Base-by-base conservation (phyloP, 2,888 invertebrate genomes). In the Polyommatus icarus region DNA sequence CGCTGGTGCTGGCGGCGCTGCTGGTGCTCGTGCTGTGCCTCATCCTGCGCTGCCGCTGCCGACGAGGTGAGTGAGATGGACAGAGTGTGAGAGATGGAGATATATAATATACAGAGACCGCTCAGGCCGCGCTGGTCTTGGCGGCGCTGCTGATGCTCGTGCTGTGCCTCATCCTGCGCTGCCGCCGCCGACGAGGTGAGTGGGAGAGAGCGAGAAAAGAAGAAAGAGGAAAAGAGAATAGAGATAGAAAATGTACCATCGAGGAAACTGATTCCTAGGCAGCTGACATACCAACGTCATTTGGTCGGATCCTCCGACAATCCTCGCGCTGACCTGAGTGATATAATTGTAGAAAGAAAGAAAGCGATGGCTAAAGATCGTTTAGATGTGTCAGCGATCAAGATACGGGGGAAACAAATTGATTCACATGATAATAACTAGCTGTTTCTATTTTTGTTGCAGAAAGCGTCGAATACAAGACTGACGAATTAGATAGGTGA, bases 401-500 rank as follows among this genome's bases (percentile, higher is more conserved):
- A 18, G 54, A 46, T 46, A 46, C 10, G 46, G 54, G 18, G 5
- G 5, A 54, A 5, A 54, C 5, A 54, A 3, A 10, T 18, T 54
- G 5, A 61, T 61, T 10, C 2, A 20, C n/a, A 61, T 10, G 10
- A 3, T 61, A 61, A 20, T 59, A n/a, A 59, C 7, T 20, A 20
- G 8, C 20, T 29, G 6, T 67, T 67, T 32, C 59, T 5, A 86
- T 82, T 85, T 87, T 84, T 80, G 83, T 95, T 95, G 80, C 95
- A 97, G 97, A 97, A 88, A 96, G 96, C 94, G 96, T 96, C 83
- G 97, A 97, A 90, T 97, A 97, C 94, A 97, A 97, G 94, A 97
- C 97, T 91, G 96, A 97, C 86, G 97, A 97, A 91, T 95, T 97
- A 91, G 97, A 97, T 94, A 97, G 97, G 97, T 97, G 92, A 96